Evolutionary conservation across 2,888 invertebrate species (phyloP).

Genomic region (Protodeltote pygarga): DNA sequence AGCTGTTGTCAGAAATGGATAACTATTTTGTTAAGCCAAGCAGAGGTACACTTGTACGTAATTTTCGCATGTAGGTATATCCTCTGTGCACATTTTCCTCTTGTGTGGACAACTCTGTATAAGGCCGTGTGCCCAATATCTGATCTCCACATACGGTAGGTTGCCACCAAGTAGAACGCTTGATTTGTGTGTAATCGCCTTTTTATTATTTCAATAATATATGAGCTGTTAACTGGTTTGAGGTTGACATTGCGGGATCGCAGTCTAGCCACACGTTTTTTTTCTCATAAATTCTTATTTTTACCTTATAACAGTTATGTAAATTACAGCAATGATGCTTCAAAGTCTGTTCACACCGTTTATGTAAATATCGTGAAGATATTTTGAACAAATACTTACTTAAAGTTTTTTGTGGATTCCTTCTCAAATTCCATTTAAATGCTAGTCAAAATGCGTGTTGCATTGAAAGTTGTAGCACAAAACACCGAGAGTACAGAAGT

Average conservation of each 20-base stretch:
- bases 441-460: background rate
- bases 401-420: background rate
- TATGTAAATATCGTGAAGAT: background rate
- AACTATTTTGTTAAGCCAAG: too few relatives aligned
- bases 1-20: too few relatives aligned
- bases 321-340: too few relatives aligned
- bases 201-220: constrained; percentile 9
- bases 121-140: constrained; percentile 40
- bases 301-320: too few relatives aligned
- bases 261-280: too few relatives aligned
- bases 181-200: constrained; percentile 36
- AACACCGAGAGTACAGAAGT: too few relatives aligned
- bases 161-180: constrained; percentile 30
- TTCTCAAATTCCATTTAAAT: background rate
- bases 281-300: too few relatives aligned
- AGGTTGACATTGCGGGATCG: too few relatives aligned
- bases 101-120: constrained; percentile 22
- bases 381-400: background rate
- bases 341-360: too few relatives aligned
- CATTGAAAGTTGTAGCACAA: constrained; percentile 11
- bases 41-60: background rate
- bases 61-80: constrained; percentile 18
- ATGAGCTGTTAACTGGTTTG: too few relatives aligned
- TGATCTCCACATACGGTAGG: constrained; percentile 22
- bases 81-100: constrained; percentile 34